Evolutionary conservation across 2,797 vertebrate species (phyloP), one percentile per base, ranked within the genome.

Genomic region (Botia almorhae): DNA sequence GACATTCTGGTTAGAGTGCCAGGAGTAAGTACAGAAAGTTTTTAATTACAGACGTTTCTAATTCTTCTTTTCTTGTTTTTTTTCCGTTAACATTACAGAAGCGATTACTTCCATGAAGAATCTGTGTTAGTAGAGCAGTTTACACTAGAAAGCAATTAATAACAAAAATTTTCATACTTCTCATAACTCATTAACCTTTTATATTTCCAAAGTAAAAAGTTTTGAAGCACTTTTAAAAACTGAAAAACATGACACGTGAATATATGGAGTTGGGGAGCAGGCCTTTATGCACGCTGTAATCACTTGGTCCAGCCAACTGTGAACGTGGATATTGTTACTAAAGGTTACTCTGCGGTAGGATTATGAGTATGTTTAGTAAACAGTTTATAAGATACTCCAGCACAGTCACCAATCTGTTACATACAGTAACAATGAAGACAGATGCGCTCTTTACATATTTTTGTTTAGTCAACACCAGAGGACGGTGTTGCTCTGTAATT

Each of bases 401-500:
- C 55, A 58, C 19, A 56, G 55, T n/a, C 16, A 3, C n/a, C 7
- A 8, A 51, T 8, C 5, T 17, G 10, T 21, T 58, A 58, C 55
- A 10, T 58, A 58, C 8, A 4, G 48, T 14, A 50, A 39, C 36
- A 39, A 39, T 7, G 6, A 61, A 7, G 1, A 29, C 26, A 64
- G 6, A 36, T 6, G 63, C 14, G 33, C 13, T 64, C 2, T 63
- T 64, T n/a, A n/a, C 14, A 36, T 17, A 10, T 10, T 17, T 2
- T 17, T 17, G 16, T 8, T 36, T 4, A 7, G 7, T 64, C 10
- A 63, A 23, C 76, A 61, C 17, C 51, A 78, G 76, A 61, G 17
- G 76, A 17, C 76, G 67, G 23, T 51, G 12, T 63, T 50, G 29
- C 26, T 56, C 74, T n/a, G 12, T 36, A 16, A 23, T 23, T 21